Evolutionary conservation across 2,113 vertebrate species (phyloP).

Genomic region (Trematomus loennbergii): DNA sequence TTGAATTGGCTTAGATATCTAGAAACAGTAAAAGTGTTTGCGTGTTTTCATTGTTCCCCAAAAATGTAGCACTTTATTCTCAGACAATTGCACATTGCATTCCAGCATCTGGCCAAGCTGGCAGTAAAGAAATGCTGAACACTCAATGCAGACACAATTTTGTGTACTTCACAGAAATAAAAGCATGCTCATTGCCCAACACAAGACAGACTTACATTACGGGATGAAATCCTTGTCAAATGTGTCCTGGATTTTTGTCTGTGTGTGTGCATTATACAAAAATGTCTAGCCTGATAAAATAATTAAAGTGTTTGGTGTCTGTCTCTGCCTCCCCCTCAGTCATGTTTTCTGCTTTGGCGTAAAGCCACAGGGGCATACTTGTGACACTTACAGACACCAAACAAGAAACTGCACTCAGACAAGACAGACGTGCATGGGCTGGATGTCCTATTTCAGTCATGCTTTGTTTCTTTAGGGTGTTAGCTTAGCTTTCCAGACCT

Average conservation of each 20-base stretch:
- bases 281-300: constrained; percentile 39
- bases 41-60: neutral
- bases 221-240: constrained; percentile 32
- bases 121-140: constrained; percentile 12
- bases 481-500: constrained; percentile 32
- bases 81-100: neutral
- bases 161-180: constrained; percentile 27
- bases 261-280: constrained; percentile 35
- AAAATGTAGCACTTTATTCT: neutral
- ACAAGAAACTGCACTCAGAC: constrained; percentile 66
- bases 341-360: constrained; percentile 24
- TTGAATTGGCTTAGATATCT: constrained; percentile 11
- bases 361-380: constrained; percentile 44
- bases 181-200: constrained; percentile 3
- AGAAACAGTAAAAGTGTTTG: constrained; percentile 5
- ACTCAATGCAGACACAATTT: constrained; percentile 23
- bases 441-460: constrained; percentile 43
- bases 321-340: constrained; percentile 19
- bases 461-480: constrained; percentile 22
- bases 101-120: neutral
- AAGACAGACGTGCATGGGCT: constrained; percentile 6
- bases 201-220: constrained; percentile 48
- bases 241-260: constrained; percentile 40
- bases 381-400: constrained; percentile 52
- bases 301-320: constrained; percentile 35